Evolutionary conservation across 2,797 vertebrate species (phyloP), one percentile per base, ranked within the genome.

Genomic region (Lepilemur ruficaudatus): DNA sequence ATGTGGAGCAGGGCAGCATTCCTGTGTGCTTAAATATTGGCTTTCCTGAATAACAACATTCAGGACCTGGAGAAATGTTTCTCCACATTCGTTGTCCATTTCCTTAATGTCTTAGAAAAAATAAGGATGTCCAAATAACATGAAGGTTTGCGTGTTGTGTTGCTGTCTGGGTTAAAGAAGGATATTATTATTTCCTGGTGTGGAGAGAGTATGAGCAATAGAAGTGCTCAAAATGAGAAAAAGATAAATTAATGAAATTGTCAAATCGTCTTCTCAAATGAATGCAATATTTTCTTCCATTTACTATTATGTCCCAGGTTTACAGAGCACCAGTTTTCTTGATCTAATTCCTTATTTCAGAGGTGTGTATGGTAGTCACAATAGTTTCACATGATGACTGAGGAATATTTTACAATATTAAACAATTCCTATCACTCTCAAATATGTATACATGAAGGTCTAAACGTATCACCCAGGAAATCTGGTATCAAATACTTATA

Each of bases 181-280:
- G 59, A 67, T 69, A 30, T 30, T 4, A 0, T 6, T 50, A 0
- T 6, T 50, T 89, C 65, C 87, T 38, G 80, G 2, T 48, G 15
- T 38, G 46, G 38, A 46, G 35, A 75, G 4, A 70, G 9, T 30
- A 23, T 18, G 35, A 88, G 46, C 32, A 82, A 88, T 35, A 41
- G 4, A 70, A 93, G 15, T 7, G 8, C 52, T 91, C 14, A 89
- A 38, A 14, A 76, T 86, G 10, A 90, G 22, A 83, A 81, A 78
- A 85, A 50, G 79, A 63, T 20, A 81, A 93, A 94, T 57, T 88
- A 82, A 95, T 85, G 73, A 85, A 55, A 32, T 84, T 69, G 41
- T 93, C 41, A 78, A 80, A 32, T 87, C 30, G 55, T 46, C 43
- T 55, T 94, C n/a, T 86, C 35, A 30, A 48, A 94, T 43, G 28